phyloP scores from a whole-genome alignment of 2,888 invertebrate species.

The Scaptomyza reducta region DNA sequence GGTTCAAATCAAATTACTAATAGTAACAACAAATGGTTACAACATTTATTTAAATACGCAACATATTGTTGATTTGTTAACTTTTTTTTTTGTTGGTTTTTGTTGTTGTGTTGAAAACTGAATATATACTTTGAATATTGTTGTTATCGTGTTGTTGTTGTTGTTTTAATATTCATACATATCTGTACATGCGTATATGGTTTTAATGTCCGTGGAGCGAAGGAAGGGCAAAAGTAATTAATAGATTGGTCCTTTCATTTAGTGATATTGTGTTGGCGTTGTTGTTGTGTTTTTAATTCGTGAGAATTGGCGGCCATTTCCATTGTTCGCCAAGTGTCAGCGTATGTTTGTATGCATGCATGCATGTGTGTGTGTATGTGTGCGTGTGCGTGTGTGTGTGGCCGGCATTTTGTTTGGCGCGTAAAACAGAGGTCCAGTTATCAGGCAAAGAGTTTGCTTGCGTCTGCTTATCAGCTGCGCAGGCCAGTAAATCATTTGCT shows the following conservation, averaged over 20 bases:
- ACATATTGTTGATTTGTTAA: background rate
- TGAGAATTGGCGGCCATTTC: slow-evolving; percentile 20
- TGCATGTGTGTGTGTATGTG: slow-evolving; percentile 10
- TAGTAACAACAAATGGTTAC: slow-evolving; percentile 14
- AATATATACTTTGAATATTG: background rate
- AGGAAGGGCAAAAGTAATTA: slow-evolving; percentile 45
- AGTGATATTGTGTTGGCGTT: background rate
- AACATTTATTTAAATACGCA: background rate
- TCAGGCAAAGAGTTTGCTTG: slow-evolving; percentile 31
- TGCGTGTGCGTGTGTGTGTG: slow-evolving; percentile 4
- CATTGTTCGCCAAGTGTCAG: slow-evolving; percentile 8
- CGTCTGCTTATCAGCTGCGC: slow-evolving; percentile 47
- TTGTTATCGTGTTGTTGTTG: slow-evolving; percentile 8
- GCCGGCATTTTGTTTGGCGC: slow-evolving; percentile 59
- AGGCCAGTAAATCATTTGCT: slow-evolving; percentile 34
- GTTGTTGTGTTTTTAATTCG: slow-evolving; percentile 10
- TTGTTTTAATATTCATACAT: background rate
- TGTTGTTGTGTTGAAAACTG: slow-evolving; percentile 14
- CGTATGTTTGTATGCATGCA: slow-evolving; percentile 3
- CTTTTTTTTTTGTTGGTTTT: slow-evolving; percentile 5
- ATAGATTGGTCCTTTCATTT: slow-evolving; percentile 16
- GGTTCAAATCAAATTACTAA: slow-evolving; percentile 40
- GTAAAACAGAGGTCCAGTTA: slow-evolving; percentile 39
- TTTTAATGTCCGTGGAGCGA: slow-evolving; percentile 12
- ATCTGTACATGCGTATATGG: background rate